Evolutionary conservation across 2,113 vertebrate genomes (phyloP), one percentile per base, ranked within the genome.

Genomic region (Channa maculata): DNA sequence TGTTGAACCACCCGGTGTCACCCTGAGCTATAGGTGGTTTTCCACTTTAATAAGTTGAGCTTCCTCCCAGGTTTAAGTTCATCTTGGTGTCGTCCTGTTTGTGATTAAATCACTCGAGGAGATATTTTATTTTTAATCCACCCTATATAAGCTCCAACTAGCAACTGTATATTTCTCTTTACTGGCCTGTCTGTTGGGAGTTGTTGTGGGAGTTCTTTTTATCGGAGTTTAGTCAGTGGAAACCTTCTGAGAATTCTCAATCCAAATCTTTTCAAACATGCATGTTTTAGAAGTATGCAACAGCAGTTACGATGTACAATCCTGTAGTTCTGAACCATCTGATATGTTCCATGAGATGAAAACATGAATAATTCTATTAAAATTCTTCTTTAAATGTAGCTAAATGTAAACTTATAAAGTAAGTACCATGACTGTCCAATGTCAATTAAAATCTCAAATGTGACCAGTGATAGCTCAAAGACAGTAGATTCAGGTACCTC

Each of bases 61-160:
- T 88, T 80, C 69, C 86, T 87, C 67, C 61, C 67, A 90, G 80
- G 65, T 76, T 86, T 63, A 71, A 66, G 84, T 89, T 89, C 66
- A 83, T 75, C 69, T 79, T n/a, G 37, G 49, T 63, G 37, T 69
- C 68, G 41, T 77, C 69, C 71, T 88, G 51, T 69, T 88, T 84
- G 79, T 84, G 86, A 89, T 90, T 83, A 89, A 90, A 92, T 82
- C 75, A 83, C 79, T 87, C 0, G 54, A 59, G 82, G 80, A 89
- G 69, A 82, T 82, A 55, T 81, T 89, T 85, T 85, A 79, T 87
- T 86, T 87, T 88, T 88, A 88, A 84, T 88, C 78, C 62, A 50
- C 14, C 60, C 54, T 66, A 66, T 86, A 90, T 80, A 83, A 74
- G 6, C 57, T 64, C 12, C 14, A 51, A 54, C 64, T 65, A 60